A percentile compares a stretch with the other conserved stretches of the same genome.
Evolutionary conservation across 2,797 vertebrate genomes (phyloP).

Genomic region (Dermochelys coriacea): DNA sequence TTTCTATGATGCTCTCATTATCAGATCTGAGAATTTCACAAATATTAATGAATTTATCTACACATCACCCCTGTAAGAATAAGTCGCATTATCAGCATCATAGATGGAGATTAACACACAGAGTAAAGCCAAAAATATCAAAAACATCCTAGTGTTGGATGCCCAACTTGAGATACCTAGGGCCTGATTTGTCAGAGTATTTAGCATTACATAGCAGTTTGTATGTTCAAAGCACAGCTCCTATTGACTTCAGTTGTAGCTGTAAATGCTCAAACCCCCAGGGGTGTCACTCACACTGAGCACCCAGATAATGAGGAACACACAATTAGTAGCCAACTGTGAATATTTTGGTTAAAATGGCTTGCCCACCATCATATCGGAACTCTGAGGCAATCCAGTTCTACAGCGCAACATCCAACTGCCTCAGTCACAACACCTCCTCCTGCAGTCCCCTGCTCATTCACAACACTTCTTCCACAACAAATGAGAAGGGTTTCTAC

Average conservation of each 20-base stretch:
- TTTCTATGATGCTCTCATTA: neutral
- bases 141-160: neutral
- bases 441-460: neutral
- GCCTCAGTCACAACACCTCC: neutral
- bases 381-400: neutral
- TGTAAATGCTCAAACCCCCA: neutral
- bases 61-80: fast-evolving
- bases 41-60: neutral
- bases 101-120: neutral
- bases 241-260: neutral
- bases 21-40: neutral
- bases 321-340: neutral
- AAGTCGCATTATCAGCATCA: neutral
- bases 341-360: neutral
- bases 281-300: fast-evolving
- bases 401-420: neutral
- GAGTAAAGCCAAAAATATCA: neutral
- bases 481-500: fast-evolving
- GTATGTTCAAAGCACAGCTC: neutral
- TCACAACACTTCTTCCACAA: fast-evolving
- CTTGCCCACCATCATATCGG: neutral
- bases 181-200: neutral
- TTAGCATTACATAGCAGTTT: neutral
- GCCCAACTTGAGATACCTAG: neutral
- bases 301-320: fast-evolving